Evolutionary conservation across 2,113 vertebrate species (phyloP).

Genomic region (Xiphorhynchus elegans): DNA sequence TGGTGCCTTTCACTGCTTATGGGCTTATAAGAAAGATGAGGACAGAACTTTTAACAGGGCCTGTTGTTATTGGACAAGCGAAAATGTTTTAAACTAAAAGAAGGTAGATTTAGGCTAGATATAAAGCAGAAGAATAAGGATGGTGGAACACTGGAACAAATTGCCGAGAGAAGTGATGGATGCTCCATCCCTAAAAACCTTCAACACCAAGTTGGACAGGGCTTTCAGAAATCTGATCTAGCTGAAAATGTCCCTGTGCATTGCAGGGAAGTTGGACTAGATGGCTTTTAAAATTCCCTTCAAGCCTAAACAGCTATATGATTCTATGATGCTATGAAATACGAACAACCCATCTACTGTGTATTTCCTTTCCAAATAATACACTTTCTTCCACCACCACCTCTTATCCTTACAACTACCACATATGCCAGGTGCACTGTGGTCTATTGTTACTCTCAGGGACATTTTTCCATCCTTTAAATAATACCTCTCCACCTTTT

Average conservation of each 20-base stretch:
- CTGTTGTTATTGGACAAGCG: fast-evolving
- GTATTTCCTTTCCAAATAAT: not conserved
- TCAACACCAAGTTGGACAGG: fast-evolving
- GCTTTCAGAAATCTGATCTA: not conserved
- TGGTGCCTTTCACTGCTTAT: fast-evolving
- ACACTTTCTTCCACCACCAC: not conserved
- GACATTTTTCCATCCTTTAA: not conserved
- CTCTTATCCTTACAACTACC: not conserved
- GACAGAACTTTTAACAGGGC: not conserved
- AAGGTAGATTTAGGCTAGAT: not conserved
- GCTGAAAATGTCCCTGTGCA: not conserved
- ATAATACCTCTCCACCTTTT: not conserved
- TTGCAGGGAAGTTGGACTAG: not conserved
- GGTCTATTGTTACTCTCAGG: not conserved
- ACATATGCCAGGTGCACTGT: not conserved
- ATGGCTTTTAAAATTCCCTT: not conserved
- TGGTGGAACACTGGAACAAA: not conserved
- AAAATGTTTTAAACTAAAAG: not conserved
- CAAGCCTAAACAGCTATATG: not conserved
- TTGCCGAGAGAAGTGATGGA: not conserved
- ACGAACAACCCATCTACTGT: not conserved
- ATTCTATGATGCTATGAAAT: not conserved
- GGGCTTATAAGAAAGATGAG: not conserved
- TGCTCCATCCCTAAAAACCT: not conserved
- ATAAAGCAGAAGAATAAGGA: not conserved